A percentile compares a stretch with the other conserved stretches of the same genome.
Evolutionary conservation across 1,140 invertebrate species (phyloP).

Genomic region (Lysiphlebus fabarum): DNA sequence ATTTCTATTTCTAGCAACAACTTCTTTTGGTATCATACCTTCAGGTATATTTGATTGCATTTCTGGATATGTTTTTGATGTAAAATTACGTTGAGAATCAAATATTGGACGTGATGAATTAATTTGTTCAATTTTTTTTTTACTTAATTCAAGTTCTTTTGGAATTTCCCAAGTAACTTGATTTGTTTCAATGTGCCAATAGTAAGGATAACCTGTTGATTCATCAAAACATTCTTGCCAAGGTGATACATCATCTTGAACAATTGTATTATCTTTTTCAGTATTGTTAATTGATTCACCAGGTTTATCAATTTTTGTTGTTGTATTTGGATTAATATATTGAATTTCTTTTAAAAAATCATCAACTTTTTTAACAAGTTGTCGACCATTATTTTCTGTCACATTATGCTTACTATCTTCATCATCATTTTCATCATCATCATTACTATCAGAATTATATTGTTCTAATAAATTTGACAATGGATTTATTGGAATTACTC

Average conservation of each 20-base stretch:
- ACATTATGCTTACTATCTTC: conserved; percentile 14
- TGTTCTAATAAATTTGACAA: conserved; percentile 50
- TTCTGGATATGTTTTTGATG: conserved; percentile 22
- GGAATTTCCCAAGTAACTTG: conserved; percentile 73
- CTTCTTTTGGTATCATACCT: conserved; percentile 52
- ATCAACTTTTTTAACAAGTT: conserved; percentile 52
- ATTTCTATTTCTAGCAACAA: conserved; percentile 48
- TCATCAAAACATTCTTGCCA: conserved; percentile 74
- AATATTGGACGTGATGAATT: conserved; percentile 2
- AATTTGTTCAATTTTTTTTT: conserved; percentile 31
- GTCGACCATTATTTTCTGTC: background rate
- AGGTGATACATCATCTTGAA: conserved; percentile 32
- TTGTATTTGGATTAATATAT: conserved; percentile 39
- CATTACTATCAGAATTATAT: conserved; percentile 53
- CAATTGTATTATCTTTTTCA: background rate
- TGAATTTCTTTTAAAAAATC: conserved; percentile 56
- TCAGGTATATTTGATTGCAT: conserved; percentile 48
- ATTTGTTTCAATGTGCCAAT: conserved; percentile 71
- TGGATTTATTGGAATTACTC: conserved; percentile 42
- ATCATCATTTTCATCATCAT: conserved; percentile 43
- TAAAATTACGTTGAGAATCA: conserved; percentile 18
- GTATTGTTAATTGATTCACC: background rate
- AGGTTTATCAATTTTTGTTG: conserved; percentile 20
- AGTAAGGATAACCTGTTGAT: conserved; percentile 67
- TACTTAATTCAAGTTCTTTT: conserved; percentile 50